phyloP scores from a whole-genome alignment of 2,888 invertebrate genomes.

The Hyppa rectilinea region DNA sequence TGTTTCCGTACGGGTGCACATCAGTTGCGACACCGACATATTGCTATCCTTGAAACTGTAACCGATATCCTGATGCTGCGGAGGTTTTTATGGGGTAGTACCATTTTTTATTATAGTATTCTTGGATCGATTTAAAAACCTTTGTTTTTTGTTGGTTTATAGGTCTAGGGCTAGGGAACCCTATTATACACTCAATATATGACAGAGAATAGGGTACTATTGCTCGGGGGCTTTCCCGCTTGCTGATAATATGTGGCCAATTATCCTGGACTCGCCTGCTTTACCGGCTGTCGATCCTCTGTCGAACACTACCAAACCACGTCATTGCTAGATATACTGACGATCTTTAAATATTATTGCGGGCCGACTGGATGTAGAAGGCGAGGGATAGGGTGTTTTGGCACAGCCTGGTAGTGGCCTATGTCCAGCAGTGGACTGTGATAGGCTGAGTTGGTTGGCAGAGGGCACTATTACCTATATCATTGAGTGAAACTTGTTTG shows the following conservation, averaged over 20 bases:
- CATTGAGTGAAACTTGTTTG: no score
- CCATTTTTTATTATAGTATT: background rate
- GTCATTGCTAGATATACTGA: no score
- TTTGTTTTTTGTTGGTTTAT: no score
- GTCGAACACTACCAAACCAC: no score
- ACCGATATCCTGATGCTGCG: background rate
- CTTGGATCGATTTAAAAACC: background rate
- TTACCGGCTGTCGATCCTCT: background rate
- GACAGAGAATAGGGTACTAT: background rate
- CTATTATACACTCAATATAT: background rate
- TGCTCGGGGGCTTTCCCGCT: background rate
- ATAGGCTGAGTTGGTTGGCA: background rate
- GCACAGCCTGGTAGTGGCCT: background rate
- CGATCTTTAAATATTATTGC: background rate
- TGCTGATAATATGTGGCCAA: background rate
- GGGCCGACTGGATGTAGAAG: background rate
- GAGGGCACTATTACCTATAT: no score
- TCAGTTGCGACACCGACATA: background rate
- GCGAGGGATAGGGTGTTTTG: background rate
- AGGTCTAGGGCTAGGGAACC: no score
- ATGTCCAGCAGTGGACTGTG: background rate
- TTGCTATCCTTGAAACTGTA: background rate
- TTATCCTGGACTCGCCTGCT: background rate
- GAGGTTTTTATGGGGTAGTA: background rate
- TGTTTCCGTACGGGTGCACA: background rate